phyloP scores from a whole-genome alignment of 2,113 vertebrate species.

The Camelus bactrianus region DNA sequence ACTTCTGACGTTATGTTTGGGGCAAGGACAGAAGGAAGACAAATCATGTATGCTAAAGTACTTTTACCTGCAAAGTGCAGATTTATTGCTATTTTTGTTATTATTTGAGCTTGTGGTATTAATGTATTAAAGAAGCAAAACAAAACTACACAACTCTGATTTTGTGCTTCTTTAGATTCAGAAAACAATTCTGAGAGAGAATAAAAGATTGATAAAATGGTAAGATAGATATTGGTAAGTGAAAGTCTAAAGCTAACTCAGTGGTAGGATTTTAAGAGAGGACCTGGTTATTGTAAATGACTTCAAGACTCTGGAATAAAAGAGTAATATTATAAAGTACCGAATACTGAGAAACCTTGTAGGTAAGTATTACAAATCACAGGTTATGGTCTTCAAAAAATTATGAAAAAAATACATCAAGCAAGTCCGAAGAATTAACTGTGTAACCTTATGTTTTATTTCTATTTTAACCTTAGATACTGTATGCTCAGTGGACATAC shows the following conservation, averaged over 20 bases:
- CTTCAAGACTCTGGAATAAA: neutral
- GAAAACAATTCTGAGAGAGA: neutral
- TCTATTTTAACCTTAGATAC: neutral
- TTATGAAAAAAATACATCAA: neutral
- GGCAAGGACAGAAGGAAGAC: neutral
- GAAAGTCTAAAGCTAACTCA: neutral
- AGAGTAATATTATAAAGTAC: neutral
- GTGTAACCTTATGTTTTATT: neutral
- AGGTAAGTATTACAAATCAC: neutral
- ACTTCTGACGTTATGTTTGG: neutral
- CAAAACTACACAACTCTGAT: neutral
- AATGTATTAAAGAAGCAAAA: neutral
- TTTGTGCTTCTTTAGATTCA: constrained; percentile 4
- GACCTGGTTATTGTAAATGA: neutral
- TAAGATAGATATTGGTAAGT: neutral
- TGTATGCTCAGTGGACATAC: neutral
- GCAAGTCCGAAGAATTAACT: neutral
- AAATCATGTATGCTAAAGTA: neutral
- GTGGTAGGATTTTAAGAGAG: neutral
- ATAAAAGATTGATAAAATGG: neutral
- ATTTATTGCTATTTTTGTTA: neutral
- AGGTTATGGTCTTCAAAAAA: neutral
- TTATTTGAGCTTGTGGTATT: neutral
- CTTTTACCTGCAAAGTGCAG: neutral
- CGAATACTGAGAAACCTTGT: neutral